Evolutionary conservation across 2,888 invertebrate genomes (phyloP).

Genomic region (Sinotaia quadrata): DNA sequence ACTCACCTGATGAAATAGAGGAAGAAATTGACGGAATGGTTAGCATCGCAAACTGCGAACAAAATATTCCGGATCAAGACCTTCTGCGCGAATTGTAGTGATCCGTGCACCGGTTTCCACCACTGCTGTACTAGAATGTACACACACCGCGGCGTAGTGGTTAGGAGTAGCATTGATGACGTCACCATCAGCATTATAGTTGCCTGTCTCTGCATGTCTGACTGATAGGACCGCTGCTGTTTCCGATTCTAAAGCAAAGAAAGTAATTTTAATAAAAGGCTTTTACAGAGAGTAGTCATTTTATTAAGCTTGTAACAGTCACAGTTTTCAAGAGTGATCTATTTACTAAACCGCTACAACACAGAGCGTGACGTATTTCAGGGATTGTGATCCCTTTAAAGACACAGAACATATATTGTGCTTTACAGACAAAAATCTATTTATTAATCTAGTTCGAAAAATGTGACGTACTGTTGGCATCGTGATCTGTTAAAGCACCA

Average conservation of each 20-base stretch:
- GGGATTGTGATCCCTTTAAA: no score
- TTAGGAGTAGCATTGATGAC: conserved; percentile 15
- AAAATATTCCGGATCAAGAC: conserved; percentile 3
- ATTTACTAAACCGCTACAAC: no score
- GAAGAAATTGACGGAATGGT: conserved; percentile 27
- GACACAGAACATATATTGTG: no score
- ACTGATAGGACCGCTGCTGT: not conserved
- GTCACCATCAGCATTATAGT: conserved; percentile 26
- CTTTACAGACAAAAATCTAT: no score
- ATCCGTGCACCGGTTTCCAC: conserved; percentile 10
- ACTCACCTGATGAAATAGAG: conserved; percentile 23
- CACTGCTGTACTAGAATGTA: conserved; percentile 22
- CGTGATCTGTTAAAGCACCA: no score
- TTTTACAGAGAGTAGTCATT: no score
- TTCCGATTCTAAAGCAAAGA: not conserved
- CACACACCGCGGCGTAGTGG: conserved; percentile 22
- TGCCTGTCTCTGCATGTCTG: conserved; percentile 16
- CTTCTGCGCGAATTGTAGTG: conserved; percentile 1
- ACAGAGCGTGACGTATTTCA: no score
- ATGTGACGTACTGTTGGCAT: no score
- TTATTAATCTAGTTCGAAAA: no score
- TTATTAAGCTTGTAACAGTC: no score
- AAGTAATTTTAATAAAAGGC: no score
- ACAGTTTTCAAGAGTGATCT: no score
- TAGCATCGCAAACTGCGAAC: conserved; percentile 14